Base-by-base conservation (phyloP, 2,888 invertebrate species). In the Rhaphigaster nebulosa region DNA sequence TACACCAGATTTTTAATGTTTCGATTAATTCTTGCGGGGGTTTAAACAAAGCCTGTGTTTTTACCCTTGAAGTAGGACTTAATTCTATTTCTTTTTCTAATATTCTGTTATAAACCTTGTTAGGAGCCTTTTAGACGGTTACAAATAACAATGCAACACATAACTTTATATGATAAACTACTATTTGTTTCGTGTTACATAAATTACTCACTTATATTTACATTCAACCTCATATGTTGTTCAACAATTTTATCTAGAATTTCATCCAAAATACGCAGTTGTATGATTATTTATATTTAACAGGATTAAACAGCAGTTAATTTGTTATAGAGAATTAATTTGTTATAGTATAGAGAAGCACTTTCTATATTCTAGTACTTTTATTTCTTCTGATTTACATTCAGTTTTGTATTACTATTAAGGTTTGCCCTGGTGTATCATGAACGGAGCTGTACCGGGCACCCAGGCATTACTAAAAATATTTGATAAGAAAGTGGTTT, bases 181-280 rank as follows among this genome's bases (percentile, higher is more conserved):
- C 45, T 84, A 84, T 84, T 84, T 84, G 45, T 45, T 84, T n/a
- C 45, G 15, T 45, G 84, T 41, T 84, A 45, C 45, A 84, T 84
- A 84, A 84, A 84, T 84, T 45, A 84, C n/a, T 84, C 84, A 45
- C 45, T 13, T 45, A 20, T 45, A 84, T 45, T 45, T 84, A 84
- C n/a, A 41, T n/a, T 84, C 34, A 34, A 65, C 65, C 41, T 80
- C 5, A 26, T 80, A 41, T 41, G 13, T 41, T 41, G 41, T 41
- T 38, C 23, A n/a, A 84, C 29, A 70, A 8, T 34, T 70, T 70
- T 70, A 70, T 70, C 70, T 70, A 20, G 20, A 38, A 70, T 34
- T 34, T 34, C 70, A 34, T 70, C 70, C 18, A 8, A 34, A 70
- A 70, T 70, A 70, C 70, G 70, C 70, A 70, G 70, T 20, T 70